Evolutionary conservation across 1,140 invertebrate genomes (phyloP).

Genomic region (Lasioglossum albipes): DNA sequence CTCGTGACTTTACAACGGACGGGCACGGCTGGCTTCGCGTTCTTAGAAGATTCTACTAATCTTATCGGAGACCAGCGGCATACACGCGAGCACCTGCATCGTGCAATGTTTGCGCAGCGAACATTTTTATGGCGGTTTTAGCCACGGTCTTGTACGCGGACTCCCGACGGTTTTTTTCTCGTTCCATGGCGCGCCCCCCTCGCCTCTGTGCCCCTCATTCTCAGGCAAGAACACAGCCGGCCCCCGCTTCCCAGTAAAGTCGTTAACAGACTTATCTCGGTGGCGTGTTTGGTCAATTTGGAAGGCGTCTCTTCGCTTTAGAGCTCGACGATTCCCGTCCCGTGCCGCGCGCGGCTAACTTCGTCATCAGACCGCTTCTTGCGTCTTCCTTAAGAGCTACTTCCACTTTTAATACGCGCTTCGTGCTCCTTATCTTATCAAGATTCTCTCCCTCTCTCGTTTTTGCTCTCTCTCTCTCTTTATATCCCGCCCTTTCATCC

Average conservation of each 20-base stretch:
- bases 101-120: conserved; percentile 41
- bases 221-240: conserved; percentile 20
- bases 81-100: conserved; percentile 47
- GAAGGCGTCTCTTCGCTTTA: conserved; percentile 46
- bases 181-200: too few relatives aligned
- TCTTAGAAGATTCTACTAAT: conserved; percentile 46
- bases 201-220: too few relatives aligned
- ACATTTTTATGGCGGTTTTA: conserved; percentile 58
- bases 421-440: conserved; percentile 58
- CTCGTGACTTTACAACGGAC: conserved; percentile 1
- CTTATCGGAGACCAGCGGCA: conserved; percentile 35
- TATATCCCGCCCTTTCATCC: not conserved
- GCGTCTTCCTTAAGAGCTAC: conserved; percentile 51
- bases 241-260: conserved; percentile 25
- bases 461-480: too few relatives aligned
- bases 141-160: conserved; percentile 4
- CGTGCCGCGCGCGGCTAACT: conserved; percentile 22
- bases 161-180: not conserved
- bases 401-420: conserved; percentile 61
- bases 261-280: conserved; percentile 62
- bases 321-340: conserved; percentile 24
- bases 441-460: not conserved
- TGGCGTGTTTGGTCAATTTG: conserved; percentile 61
- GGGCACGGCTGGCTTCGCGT: not conserved
- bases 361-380: conserved; percentile 21